These are phyloP conservation scores for Drosophila mayaguana DNA, from an alignment of 2,888 invertebrate genomes.

Conservation along the genomic window DNA sequence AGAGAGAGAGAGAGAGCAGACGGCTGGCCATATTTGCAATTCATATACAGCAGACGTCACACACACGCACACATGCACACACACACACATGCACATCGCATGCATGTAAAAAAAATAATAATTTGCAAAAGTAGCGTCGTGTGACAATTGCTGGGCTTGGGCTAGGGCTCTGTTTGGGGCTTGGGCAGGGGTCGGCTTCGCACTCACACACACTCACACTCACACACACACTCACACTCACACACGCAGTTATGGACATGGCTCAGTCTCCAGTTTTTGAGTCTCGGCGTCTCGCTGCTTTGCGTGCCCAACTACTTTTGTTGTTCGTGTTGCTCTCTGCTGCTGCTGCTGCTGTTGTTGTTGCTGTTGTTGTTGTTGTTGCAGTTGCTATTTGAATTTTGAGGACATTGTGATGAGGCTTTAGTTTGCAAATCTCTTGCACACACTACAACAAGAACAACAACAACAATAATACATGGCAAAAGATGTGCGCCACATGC, in stretches of 20 bases:
- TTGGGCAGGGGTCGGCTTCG: slow-evolving; percentile 25
- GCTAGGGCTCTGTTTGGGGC: slow-evolving; percentile 23
- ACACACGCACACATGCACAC: slow-evolving; percentile 31
- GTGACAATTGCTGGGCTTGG: slow-evolving; percentile 68
- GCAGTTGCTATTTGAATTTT: slow-evolving; percentile 79
- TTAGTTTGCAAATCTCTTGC: slow-evolving; percentile 82
- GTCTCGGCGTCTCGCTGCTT: slow-evolving; percentile 49
- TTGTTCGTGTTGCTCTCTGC: slow-evolving; percentile 28
- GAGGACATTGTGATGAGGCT: slow-evolving; percentile 82
- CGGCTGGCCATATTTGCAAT: slow-evolving; percentile 72
- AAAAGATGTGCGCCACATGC: slow-evolving; percentile 34
- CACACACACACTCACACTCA: neutral
- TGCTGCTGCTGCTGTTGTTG: neutral
- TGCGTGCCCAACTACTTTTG: slow-evolving; percentile 63
- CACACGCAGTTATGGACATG: slow-evolving; percentile 7
- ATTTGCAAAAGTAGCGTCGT: slow-evolving; percentile 81
- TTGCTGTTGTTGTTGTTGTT: slow-evolving; percentile 44
- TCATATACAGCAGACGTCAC: slow-evolving; percentile 72
- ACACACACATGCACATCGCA: slow-evolving; percentile 10
- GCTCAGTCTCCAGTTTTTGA: slow-evolving; percentile 46
- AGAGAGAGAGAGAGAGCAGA: slow-evolving; percentile 17
- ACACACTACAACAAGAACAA: slow-evolving; percentile 49
- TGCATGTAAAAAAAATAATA: slow-evolving; percentile 58
- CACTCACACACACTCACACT: neutral
- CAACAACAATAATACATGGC: slow-evolving; percentile 28